Conservation (phyloP, 2,113 vertebrate species). For the Brachypodius melanocephalos region DNA sequence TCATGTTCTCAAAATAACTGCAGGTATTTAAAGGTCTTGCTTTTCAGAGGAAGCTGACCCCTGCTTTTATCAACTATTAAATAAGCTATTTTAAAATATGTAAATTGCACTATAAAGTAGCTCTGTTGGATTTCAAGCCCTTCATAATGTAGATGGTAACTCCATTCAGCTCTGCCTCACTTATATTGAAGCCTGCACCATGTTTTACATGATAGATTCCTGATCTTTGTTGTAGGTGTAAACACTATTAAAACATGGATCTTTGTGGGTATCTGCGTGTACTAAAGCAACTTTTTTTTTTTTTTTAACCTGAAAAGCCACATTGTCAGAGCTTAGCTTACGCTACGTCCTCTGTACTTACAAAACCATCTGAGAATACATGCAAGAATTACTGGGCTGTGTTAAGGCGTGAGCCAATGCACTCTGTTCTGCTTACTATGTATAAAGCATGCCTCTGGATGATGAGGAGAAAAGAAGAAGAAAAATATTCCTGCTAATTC, state of each 20-base stretch:
- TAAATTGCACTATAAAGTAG: not conserved
- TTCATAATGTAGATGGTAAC: not conserved
- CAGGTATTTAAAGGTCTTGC: slow-evolving; percentile 47
- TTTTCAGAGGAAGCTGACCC: slow-evolving; percentile 52
- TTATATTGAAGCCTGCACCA: not conserved
- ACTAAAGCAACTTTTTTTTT: not conserved
- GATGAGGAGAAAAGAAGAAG: not conserved
- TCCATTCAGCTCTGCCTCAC: not conserved
- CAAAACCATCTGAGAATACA: not conserved
- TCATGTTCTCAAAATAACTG: slow-evolving; percentile 59
- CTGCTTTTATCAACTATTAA: slow-evolving; percentile 63
- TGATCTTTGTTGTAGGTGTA: not conserved
- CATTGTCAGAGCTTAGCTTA: not conserved
- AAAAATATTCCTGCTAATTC: not conserved
- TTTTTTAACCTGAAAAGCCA: not conserved
- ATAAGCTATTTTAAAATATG: slow-evolving; percentile 51
- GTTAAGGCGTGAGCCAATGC: not conserved
- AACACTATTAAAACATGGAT: not conserved
- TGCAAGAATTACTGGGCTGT: not conserved
- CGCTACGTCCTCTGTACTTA: not conserved
- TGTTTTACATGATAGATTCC: not conserved
- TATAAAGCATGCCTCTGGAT: not conserved
- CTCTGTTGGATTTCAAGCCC: not conserved
- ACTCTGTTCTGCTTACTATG: not conserved
- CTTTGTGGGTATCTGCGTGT: not conserved